Conservation (phyloP, 2,888 invertebrate species). For the Folsomia manolachei region DNA sequence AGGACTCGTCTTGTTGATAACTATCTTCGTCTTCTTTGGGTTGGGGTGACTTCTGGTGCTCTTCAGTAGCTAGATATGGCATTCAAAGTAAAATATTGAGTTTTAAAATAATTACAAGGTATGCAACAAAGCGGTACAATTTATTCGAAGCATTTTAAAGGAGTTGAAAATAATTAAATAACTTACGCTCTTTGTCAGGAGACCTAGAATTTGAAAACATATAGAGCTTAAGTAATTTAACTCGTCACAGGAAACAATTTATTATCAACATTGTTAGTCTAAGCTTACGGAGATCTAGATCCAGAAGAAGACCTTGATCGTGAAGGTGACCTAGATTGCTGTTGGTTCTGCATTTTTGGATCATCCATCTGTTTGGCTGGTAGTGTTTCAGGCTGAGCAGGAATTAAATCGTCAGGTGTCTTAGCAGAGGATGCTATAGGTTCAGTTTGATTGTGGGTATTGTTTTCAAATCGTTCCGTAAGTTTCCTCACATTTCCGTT, state of each 20-base stretch:
- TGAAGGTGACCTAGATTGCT: too few relatives aligned
- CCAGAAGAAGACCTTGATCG: slow-evolving; percentile 11
- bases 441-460: background rate
- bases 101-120: too few relatives aligned
- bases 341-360: too few relatives aligned
- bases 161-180: too few relatives aligned
- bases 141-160: too few relatives aligned
- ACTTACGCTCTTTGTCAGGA: background rate
- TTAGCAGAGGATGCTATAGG: background rate
- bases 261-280: too few relatives aligned
- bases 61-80: background rate
- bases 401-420: too few relatives aligned
- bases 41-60: background rate
- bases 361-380: too few relatives aligned
- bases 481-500: slow-evolving; percentile 19
- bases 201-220: background rate
- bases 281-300: slow-evolving; percentile 6
- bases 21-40: background rate
- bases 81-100: too few relatives aligned
- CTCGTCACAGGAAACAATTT: too few relatives aligned
- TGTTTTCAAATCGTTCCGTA: slow-evolving; percentile 20
- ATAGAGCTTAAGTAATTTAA: too few relatives aligned
- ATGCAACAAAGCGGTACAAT: background rate
- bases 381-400: too few relatives aligned
- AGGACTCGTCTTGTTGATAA: background rate